Evolutionary conservation across 2,888 invertebrate genomes (phyloP), one percentile per base, ranked within the genome.

Genomic region (Leptogaster cylindrica): DNA sequence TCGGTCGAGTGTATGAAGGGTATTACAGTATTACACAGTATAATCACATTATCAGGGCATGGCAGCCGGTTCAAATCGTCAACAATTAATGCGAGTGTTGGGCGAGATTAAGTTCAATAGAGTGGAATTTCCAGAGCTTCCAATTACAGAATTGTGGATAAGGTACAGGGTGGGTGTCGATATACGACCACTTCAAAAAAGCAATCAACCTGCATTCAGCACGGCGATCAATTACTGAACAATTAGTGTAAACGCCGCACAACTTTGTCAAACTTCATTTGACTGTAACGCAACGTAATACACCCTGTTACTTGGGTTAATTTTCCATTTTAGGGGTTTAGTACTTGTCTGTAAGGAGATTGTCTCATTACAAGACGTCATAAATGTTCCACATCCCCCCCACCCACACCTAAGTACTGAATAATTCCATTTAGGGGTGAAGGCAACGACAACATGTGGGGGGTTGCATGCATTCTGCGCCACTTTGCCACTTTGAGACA

Each of bases 311-410:
- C 52, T 33, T 31, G 31, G 33, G 52, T 52, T 52, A 52, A 52
- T 52, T 52, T 52, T 18, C 52, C 20, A 52, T 52, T 52, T 12
- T 10, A 3, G 28, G 52, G 33, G 52, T 52, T n/a, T 52, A 52
- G 31, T 52, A 31, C 33, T 52, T 52, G 33, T 52, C 33, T 33
- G 33, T 52, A 52, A 52, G 20, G 52, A 33, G 33, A 52, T 52
- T 52, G 52, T 52, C 52, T 33, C 52, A 52, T 52, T 52, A 52
- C 28, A 33, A 33, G 18, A 52, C 33, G 52, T 18, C 33, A 20
- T 52, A 52, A 52, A 52, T n/a, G 33, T 52, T 16, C 18, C 52
- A 18, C 7, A 36, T 10, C 12, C 36, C 36, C 27, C 46, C n/a
- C 46, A n/a, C 10, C 3, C 7, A 20, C 5, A 25, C 27, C 6